A percentile compares a stretch with the other conserved stretches of the same genome.
phyloP scores from a whole-genome alignment of 2,888 invertebrate genomes.

The Liodrosophila aerea region DNA sequence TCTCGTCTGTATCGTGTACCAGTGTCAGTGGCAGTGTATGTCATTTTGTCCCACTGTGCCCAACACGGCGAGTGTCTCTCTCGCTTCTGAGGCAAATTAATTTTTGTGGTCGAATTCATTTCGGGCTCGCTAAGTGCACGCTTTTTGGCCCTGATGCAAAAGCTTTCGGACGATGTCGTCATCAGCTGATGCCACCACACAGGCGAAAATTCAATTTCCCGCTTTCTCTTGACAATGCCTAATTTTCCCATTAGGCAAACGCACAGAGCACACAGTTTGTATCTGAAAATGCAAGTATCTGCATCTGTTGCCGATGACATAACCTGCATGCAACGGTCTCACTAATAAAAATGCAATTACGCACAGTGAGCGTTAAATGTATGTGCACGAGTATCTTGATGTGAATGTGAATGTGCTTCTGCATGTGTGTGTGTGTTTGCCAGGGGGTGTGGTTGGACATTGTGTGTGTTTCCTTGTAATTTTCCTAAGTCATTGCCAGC shows the following conservation, averaged over 20 bases:
- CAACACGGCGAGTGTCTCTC: conserved; percentile 22
- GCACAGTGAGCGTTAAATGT: conserved; percentile 30
- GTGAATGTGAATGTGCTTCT: no score
- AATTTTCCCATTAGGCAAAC: conserved; percentile 55
- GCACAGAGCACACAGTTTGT: conserved; percentile 22
- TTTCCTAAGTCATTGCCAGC: conserved; percentile 48
- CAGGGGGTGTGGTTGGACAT: no score
- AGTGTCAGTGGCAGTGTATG: conserved; percentile 16
- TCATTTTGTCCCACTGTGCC: conserved; percentile 7
- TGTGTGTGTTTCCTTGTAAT: conserved; percentile 35
- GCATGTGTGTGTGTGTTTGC: conserved; percentile 1
- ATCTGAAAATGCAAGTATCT: conserved; percentile 1
- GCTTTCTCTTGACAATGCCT: conserved; percentile 38
- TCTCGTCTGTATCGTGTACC: conserved; percentile 21
- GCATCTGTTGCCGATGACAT: conserved; percentile 60
- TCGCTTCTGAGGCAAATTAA: conserved; percentile 46
- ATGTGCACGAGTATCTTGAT: neutral
- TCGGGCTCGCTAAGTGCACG: conserved; percentile 53
- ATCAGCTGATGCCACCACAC: conserved; percentile 18
- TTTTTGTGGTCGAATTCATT: conserved; percentile 60
- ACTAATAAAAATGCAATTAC: conserved; percentile 31
- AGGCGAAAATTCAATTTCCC: conserved; percentile 54
- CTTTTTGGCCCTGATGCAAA: conserved; percentile 35
- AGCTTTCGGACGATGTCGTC: conserved; percentile 39
- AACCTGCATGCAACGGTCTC: conserved; percentile 20